Evolutionary conservation across 2,888 invertebrate genomes (phyloP).

Genomic region (Adelphocoris suturalis): DNA sequence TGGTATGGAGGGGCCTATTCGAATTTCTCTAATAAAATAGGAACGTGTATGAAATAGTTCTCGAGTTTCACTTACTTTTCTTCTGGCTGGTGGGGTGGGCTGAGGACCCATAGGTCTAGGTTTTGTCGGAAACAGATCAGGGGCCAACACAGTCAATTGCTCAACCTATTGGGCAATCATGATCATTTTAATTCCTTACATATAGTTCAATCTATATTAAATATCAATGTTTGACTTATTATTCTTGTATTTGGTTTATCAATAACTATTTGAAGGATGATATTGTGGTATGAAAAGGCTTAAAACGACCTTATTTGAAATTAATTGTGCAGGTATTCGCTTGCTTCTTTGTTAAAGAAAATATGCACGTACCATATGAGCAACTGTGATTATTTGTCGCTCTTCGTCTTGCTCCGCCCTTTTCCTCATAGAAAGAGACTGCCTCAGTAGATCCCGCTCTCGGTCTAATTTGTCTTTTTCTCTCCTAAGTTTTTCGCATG

Average conservation of each 20-base stretch:
- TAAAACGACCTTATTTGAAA: too few species aligned
- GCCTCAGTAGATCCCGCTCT: constrained; percentile 84
- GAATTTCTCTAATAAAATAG: too few species aligned
- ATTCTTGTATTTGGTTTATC: too few species aligned
- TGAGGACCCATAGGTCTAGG: constrained; percentile 78
- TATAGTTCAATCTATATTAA: background rate
- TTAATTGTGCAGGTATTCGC: too few species aligned
- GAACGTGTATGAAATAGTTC: too few species aligned
- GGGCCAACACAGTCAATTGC: constrained; percentile 87
- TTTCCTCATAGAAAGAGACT: constrained; percentile 80
- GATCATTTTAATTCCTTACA: background rate
- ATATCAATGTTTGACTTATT: too few species aligned
- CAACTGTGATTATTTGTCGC: constrained; percentile 85
- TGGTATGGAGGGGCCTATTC: too few species aligned
- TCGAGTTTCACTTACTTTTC: constrained; percentile 81
- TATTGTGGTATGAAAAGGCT: too few species aligned
- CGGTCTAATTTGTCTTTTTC: constrained; percentile 92
- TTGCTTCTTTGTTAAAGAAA: too few species aligned
- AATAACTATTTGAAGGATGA: too few species aligned
- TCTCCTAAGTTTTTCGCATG: constrained; percentile 92
- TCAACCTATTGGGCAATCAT: constrained; percentile 80
- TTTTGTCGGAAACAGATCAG: constrained; percentile 81
- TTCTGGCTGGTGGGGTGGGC: constrained; percentile 86
- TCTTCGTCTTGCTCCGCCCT: constrained; percentile 84
- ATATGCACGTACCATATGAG: constrained; percentile 82